Conservation (phyloP, 2,888 invertebrate genomes). For the Aplocera efformata region DNA sequence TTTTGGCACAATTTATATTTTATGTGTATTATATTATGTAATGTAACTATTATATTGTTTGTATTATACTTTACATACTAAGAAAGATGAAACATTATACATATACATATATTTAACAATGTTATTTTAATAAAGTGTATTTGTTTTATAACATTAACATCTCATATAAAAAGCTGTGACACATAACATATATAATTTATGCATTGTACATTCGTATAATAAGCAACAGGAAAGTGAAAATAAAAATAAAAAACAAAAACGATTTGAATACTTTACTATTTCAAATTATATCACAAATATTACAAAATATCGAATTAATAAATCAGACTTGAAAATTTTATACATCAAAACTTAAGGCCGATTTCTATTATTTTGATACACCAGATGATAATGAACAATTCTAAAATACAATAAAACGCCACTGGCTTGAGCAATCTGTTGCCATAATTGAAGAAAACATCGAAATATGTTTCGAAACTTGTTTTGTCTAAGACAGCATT, state of each 20-base stretch:
- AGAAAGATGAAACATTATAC: conserved; percentile 29
- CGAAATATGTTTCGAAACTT: conserved; percentile 41
- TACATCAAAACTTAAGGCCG: conserved; percentile 40
- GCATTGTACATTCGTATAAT: conserved; percentile 39
- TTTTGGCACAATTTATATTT: conserved; percentile 59
- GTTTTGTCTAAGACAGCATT: conserved; percentile 61
- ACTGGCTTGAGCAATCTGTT: conserved; percentile 69
- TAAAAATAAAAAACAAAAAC: conserved; percentile 58
- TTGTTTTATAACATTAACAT: conserved; percentile 46
- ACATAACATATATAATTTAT: conserved; percentile 46
- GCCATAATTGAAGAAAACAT: conserved; percentile 57
- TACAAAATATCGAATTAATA: conserved; percentile 64
- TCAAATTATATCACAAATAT: conserved; percentile 66
- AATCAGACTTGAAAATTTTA: conserved; percentile 54
- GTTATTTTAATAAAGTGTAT: conserved; percentile 35
- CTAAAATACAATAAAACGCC: conserved; percentile 38
- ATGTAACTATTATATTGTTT: conserved; percentile 32
- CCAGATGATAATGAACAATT: conserved; percentile 19
- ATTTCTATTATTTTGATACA: conserved; percentile 30
- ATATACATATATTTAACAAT: conserved; percentile 47
- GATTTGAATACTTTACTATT: conserved; percentile 63
- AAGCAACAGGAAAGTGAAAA: conserved; percentile 42
- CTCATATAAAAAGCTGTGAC: conserved; percentile 56
- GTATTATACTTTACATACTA: conserved; percentile 45
- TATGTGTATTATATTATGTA: conserved; percentile 14